Evolutionary conservation across 2,113 vertebrate genomes (phyloP), one percentile per base, ranked within the genome.

Genomic region (Chaetorhynchus papuensis): DNA sequence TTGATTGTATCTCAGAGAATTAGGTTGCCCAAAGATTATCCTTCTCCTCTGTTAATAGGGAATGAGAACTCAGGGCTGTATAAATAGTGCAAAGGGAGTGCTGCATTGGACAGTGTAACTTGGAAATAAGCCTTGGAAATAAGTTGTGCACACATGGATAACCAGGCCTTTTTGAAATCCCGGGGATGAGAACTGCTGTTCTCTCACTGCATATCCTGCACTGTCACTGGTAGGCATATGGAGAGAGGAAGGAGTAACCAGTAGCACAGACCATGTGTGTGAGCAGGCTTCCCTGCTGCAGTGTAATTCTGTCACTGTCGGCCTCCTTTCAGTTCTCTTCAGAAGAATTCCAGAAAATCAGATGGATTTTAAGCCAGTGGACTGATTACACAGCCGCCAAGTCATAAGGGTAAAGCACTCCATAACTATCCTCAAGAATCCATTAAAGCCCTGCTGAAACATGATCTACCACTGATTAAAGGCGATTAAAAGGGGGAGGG

Each of bases 331-430:
- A 42, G 60, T 41, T 83, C 61, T 87, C 68, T 59, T 83, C 87
- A 92, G 94, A 80, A 86, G 75, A 93, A 96, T 93, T 93, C 85
- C 88, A 66, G 79, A 93, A 95, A 96, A 96, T 92, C 44, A 26
- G 76, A 83, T 74, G 85, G 45, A 70, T 93, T 95, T 94, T 74
- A 80, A 94, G 79, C 75, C 68, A 64, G 76, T 66, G 87, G 75
- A 83, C 60, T 79, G 74, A 89, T 91, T 71, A 86, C 33, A 93
- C 33, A 89, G 75, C 52, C 11, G 0, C 79, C 71, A 83, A 95
- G 68, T 71, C 76, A 39, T 72, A 90, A 95, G 59, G 47, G 59
- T 85, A 88, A 93, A 90, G 50, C 4, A 6, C n/a, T 86, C 64
- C 37, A 4, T 68, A 92, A 88, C 93, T 77, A 68, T 71, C 60